Base-by-base conservation (phyloP, 2,888 invertebrate genomes). In the Drosophila neotestacea region DNA sequence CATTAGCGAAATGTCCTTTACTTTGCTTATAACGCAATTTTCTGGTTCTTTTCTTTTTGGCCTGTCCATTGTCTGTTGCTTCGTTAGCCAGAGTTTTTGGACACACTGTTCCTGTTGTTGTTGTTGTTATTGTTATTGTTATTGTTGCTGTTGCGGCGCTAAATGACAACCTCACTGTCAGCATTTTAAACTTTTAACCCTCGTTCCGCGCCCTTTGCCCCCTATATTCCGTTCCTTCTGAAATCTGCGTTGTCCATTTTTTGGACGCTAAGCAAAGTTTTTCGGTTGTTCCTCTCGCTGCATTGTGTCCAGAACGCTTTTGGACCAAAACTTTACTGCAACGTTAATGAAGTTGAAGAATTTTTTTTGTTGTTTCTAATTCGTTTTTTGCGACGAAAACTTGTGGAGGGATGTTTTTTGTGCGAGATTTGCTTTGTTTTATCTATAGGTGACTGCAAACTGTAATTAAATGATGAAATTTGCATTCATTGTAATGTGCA, bases 1-100 rank as follows among this genome's bases (percentile, higher is more conserved):
- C 85, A 85, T 85, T 85, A 85, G 86, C 83, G 85, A 85, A 83
- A 85, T 85, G 85, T 85, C 85, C 86, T 81, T 85, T 85, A 81
- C 83, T 88, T 83, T 83, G 85, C 88, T 87, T 83, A 83, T 85
- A 85, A 85, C 81, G 83, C 88, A 85, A 85, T 85, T 85, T 85
- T 74, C 81, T 54, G 85, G 73, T 76, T 62, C 76, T 84, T 36
- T 67, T 52, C 64, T 51, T 51, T 72, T 22, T 64, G 48, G 51
- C 56, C 72, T 63, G 73, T 73, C 78, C 80, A 82, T 80, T 80
- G 79, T 81, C 86, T 79, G 86, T 79, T 81, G 85, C 85, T 80
- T 79, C 81, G 81, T 81, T 80, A 81, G 79, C 73, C 59, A 59
- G 74, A 71, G 68, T 80, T 79, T 79, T 80, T 69, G 73, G 77